These are phyloP conservation scores for Zaprionus obscuricornis DNA, from an alignment of 2,888 invertebrate genomes.

Conservation along the genomic window DNA sequence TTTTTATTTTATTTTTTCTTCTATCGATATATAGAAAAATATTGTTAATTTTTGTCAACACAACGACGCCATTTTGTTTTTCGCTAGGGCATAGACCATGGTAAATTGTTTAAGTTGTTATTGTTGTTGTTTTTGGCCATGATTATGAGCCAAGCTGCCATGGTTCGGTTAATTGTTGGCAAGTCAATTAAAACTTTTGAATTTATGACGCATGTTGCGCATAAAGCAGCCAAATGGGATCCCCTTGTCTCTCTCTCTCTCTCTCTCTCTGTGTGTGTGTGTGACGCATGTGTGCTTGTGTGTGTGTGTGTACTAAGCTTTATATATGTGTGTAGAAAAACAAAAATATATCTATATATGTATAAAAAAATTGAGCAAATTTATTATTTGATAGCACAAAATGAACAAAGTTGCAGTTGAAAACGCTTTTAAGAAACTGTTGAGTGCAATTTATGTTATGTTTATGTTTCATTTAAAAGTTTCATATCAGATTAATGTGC, in stretches of 20 bases:
- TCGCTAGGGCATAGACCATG: slow-evolving; percentile 12
- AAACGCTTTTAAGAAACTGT: background rate
- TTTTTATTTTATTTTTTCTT: slow-evolving; percentile 4
- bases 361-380: background rate
- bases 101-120: slow-evolving; percentile 49
- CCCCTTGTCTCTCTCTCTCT: too few relatives aligned
- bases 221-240: slow-evolving; percentile 29
- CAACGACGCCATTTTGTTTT: slow-evolving; percentile 44
- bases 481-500: too few relatives aligned
- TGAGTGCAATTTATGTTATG: background rate
- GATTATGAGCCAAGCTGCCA: slow-evolving; percentile 25
- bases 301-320: background rate
- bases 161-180: slow-evolving; percentile 31
- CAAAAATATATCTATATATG: background rate
- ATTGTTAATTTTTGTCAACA: slow-evolving; percentile 50
- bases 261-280: background rate
- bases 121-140: slow-evolving; percentile 14
- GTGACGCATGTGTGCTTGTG: background rate
- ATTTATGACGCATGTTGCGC: slow-evolving; percentile 42
- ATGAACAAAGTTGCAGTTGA: background rate
- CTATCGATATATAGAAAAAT: slow-evolving; percentile 45
- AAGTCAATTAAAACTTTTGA: slow-evolving; percentile 43
- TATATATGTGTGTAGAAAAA: slow-evolving; percentile 2
- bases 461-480: too few relatives aligned
- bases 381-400: background rate